Base-by-base conservation (phyloP, 1,140 invertebrate genomes). In the Tetramorium alpestre region DNA sequence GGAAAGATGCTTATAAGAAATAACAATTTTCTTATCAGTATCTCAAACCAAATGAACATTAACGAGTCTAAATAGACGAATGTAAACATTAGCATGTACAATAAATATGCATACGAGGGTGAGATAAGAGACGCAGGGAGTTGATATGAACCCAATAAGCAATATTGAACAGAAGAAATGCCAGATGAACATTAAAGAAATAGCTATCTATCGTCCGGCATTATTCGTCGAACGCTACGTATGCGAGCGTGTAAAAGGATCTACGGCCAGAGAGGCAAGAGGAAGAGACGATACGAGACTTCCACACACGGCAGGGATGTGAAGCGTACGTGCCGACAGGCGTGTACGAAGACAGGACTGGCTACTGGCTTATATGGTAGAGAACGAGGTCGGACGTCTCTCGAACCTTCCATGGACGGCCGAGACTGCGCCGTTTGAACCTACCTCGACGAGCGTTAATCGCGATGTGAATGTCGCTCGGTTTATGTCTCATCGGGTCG, bases 361-460 rank as follows among this genome's bases (percentile, higher is more conserved):
- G 73, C 85, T 60, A 76, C 75, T 87, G 11, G 64, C 56, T 73
- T 58, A 60, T 76, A 77, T 81, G 75, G 80, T 47, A 51, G 86
- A 51, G 86, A 91, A 89, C 82, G 86, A 91, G 90, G 88, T 89
- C 90, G 90, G 85, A 91, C 86, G 78, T 87, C 91, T 91, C 90
- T 91, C 90, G 90, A 91, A 89, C 65, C 76, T 91, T 89, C 82
- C 56, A 85, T 49, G 81, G 70, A 33, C 80, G 62, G 28, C 11
- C 47, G 72, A 47, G 62, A 87, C 56, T 69, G 86, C 58, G 49
- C 54, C 60, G 62, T 85, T 62, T 62, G 72, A 60, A 65, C 44
- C 70, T 60, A 58, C 3, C 44, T 84, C 58, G 76, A 58, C 49
- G 49, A 65, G 41, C 18, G 47, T 88, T 33, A 16, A n/a, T 22